These are phyloP conservation scores for Baccha elongata DNA, from an alignment of 2,888 invertebrate genomes.

Conservation along the genomic window DNA sequence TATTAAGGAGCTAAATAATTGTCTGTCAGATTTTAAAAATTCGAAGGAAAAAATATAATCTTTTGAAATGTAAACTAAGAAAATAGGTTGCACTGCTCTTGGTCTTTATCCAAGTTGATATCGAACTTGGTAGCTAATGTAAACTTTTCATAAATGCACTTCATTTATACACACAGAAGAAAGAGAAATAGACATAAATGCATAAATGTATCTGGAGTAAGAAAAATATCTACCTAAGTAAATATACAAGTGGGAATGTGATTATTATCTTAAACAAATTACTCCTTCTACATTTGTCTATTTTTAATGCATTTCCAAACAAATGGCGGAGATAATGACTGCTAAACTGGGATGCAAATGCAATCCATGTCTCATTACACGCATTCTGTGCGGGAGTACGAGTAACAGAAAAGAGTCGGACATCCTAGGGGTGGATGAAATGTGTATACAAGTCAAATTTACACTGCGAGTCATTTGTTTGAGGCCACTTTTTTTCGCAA, in stretches of 20 bases:
- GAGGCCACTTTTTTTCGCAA: too few relatives aligned
- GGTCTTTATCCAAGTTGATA: background rate
- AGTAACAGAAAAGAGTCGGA: background rate
- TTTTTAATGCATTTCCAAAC: conserved; percentile 54
- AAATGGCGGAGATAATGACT: conserved; percentile 55
- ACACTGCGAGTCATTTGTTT: too few relatives aligned
- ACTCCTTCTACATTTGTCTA: conserved; percentile 37
- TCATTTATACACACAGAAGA: conserved; percentile 6
- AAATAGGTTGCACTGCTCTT: background rate
- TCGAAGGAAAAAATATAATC: background rate
- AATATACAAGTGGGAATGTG: background rate
- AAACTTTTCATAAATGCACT: conserved; percentile 48
- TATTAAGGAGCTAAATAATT: background rate
- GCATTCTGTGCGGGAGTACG: conserved; percentile 5
- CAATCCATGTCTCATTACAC: conserved; percentile 14
- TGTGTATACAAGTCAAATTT: background rate
- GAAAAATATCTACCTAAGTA: background rate
- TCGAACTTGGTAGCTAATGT: conserved; percentile 43
- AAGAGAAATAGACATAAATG: background rate
- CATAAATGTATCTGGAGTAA: background rate
- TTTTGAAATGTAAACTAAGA: conserved; percentile 17
- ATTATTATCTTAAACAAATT: conserved; percentile 64
- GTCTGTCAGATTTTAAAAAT: background rate
- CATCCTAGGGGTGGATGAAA: conserved; percentile 4
- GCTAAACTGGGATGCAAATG: background rate